Percentiles rank a stretch among this genome's conserved stretches.
phyloP scores from a whole-genome alignment of 2,797 vertebrate genomes.

The Silurus aristotelis region DNA sequence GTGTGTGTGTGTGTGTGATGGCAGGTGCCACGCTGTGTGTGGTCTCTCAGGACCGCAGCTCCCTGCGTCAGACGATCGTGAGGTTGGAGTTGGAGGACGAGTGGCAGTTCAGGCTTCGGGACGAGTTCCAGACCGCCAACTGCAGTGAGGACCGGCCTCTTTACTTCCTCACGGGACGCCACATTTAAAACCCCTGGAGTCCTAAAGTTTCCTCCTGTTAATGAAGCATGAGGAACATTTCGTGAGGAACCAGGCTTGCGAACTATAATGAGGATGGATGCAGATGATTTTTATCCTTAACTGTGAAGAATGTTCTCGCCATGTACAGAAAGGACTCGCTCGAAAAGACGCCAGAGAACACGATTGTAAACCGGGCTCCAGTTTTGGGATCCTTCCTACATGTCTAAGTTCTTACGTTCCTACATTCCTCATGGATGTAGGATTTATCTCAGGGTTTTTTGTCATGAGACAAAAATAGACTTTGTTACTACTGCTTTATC shows the following conservation, averaged over 20 bases:
- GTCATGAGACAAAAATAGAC: conserved; percentile 42
- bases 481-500: conserved; percentile 43
- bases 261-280: neutral
- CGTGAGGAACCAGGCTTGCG: neutral
- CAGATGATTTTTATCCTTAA: neutral
- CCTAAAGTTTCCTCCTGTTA: neutral
- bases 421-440: conserved; percentile 72
- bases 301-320: conserved; percentile 1
- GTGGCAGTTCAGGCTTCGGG: conserved; percentile 97
- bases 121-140: conserved; percentile 98
- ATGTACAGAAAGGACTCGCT: neutral
- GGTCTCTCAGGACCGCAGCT: conserved; percentile 96
- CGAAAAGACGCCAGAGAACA: conserved; percentile 33
- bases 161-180: conserved; percentile 94
- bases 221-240: neutral
- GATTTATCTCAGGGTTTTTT: conserved; percentile 89
- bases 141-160: conserved; percentile 93
- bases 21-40: conserved; percentile 96
- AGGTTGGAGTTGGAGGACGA: conserved; percentile 94
- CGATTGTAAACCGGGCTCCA: conserved; percentile 71
- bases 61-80: conserved; percentile 93
- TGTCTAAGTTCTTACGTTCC: conserved; percentile 52
- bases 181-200: conserved; percentile 74
- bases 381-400: conserved; percentile 65
- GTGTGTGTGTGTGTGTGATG: conserved; percentile 18